These are phyloP conservation scores for Prionailurus viverrinus DNA, from an alignment of 2,113 vertebrate species.

Conservation along the genomic window DNA sequence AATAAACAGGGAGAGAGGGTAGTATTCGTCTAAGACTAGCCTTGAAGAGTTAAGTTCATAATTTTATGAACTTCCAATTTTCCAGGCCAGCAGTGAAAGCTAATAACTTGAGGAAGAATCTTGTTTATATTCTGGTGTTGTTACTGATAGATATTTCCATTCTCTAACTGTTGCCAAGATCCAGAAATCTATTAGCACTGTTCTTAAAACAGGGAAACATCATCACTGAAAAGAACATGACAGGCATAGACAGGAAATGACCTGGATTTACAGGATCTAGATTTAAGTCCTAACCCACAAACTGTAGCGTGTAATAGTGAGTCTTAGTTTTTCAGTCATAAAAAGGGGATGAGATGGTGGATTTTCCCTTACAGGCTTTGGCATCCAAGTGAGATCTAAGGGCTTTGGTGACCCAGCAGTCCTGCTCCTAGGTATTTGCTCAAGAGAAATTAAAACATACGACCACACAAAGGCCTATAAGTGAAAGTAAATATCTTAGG, in stretches of 20 bases:
- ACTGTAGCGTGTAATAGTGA: neutral
- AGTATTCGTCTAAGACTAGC: neutral
- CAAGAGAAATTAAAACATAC: neutral
- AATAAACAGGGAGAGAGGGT: neutral
- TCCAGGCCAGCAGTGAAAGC: conserved; percentile 50
- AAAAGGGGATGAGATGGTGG: neutral
- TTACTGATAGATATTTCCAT: conserved; percentile 40
- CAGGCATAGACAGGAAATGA: neutral
- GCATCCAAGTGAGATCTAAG: neutral
- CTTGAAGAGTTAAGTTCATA: neutral
- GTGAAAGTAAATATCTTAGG: neutral
- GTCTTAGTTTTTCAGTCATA: neutral
- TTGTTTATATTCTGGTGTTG: conserved; percentile 55
- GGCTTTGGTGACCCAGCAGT: neutral
- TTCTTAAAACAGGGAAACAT: conserved; percentile 19
- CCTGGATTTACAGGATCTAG: neutral
- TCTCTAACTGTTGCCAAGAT: conserved; percentile 36
- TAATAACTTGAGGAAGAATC: conserved; percentile 18
- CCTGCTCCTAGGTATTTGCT: neutral
- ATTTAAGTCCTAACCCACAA: neutral
- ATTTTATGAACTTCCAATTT: conserved; percentile 8
- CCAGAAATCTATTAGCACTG: neutral
- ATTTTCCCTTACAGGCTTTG: neutral
- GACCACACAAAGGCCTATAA: neutral
- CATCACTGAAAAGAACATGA: neutral